Evolutionary conservation across 2,797 vertebrate genomes (phyloP).

Genomic region (Mustela erminea): DNA sequence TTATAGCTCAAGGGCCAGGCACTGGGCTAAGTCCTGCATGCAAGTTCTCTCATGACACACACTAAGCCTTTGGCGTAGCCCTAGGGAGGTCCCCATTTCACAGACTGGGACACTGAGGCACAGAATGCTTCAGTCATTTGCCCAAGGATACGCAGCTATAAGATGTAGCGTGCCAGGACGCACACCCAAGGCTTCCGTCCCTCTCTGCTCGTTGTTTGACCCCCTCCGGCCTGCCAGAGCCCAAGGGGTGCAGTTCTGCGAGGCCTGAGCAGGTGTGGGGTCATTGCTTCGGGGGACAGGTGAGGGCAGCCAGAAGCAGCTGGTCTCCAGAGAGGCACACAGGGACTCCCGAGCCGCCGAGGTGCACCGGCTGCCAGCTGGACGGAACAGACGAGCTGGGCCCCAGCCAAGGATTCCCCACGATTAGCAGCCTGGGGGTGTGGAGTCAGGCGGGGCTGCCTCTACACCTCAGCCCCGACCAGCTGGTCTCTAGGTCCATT

Average conservation of each 20-base stretch:
- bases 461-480: too few relatives aligned
- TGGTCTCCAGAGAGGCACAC: constrained; percentile 15
- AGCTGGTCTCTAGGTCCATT: neutral
- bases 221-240: neutral
- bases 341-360: neutral
- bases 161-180: neutral
- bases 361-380: constrained; percentile 47
- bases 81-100: neutral
- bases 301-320: constrained; percentile 37
- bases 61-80: neutral
- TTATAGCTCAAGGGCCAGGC: neutral
- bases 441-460: neutral
- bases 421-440: neutral
- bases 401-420: constrained; percentile 28
- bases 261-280: neutral
- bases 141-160: neutral
- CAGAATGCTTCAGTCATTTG: neutral
- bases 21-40: neutral
- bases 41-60: neutral
- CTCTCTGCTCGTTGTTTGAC: neutral
- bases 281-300: neutral
- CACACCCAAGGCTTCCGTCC: neutral
- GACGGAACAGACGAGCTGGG: neutral
- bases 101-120: neutral
- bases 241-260: neutral